These are phyloP conservation scores for Xylophagus ater DNA, from an alignment of 2,888 invertebrate species.

Conservation along the genomic window DNA sequence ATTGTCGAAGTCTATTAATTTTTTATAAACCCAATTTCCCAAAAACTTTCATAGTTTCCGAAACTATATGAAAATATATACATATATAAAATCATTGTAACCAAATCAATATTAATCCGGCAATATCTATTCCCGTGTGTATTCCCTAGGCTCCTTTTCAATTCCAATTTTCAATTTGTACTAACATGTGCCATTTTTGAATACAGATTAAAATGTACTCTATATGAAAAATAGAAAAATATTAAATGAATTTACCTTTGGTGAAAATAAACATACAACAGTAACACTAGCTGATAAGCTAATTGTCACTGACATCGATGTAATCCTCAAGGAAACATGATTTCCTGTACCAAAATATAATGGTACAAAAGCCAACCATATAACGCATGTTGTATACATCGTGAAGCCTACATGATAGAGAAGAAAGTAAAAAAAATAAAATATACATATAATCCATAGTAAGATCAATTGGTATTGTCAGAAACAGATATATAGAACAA, in stretches of 20 bases:
- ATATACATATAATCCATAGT: too few relatives aligned
- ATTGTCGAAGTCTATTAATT: not conserved
- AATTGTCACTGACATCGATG: conserved; percentile 92
- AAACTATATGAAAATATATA: not conserved
- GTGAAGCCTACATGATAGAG: conserved; percentile 64
- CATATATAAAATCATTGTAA: not conserved
- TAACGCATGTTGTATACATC: conserved; percentile 97
- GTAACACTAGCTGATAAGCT: conserved; percentile 90
- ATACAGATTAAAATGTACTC: too few relatives aligned
- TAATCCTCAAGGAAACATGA: conserved; percentile 83
- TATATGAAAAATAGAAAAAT: conserved; percentile 4
- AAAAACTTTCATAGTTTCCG: not conserved
- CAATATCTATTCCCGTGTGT: not conserved
- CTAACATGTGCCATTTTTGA: too few relatives aligned
- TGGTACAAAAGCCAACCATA: conserved; percentile 96
- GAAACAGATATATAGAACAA: too few relatives aligned
- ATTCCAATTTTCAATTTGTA: too few relatives aligned
- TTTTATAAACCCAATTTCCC: not conserved
- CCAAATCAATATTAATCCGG: not conserved
- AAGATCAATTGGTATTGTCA: too few relatives aligned
- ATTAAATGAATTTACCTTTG: conserved; percentile 56
- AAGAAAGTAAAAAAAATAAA: not conserved
- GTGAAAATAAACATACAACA: conserved; percentile 84
- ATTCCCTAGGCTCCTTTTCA: not conserved
- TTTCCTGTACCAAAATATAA: conserved; percentile 92